Conservation (phyloP, 2,888 invertebrate genomes). For the Athalia rosae region DNA sequence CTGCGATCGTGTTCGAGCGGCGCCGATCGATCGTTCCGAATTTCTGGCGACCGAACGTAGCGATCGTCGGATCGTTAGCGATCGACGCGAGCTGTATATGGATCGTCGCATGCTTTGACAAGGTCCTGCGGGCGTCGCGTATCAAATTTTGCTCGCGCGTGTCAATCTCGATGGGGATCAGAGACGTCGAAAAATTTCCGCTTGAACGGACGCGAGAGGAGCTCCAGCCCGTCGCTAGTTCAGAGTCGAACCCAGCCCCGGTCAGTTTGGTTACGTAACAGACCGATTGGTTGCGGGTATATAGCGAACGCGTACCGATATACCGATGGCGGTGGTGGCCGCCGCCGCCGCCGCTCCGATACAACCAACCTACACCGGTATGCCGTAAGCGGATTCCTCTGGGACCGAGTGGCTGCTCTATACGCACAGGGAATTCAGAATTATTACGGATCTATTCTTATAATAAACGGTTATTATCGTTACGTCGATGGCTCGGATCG, state of each 20-base stretch:
- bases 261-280: constrained; percentile 63
- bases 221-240: constrained; percentile 66
- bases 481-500: constrained; percentile 10
- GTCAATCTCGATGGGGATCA: neutral
- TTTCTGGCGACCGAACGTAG: neutral
- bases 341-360: constrained; percentile 55
- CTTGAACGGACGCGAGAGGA: constrained; percentile 48
- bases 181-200: constrained; percentile 28
- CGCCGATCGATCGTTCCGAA: neutral
- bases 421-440: constrained; percentile 39
- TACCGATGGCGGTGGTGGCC: too few relatives aligned
- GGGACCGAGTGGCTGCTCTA: constrained; percentile 43
- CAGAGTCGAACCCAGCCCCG: constrained; percentile 44
- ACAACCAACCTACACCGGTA: constrained; percentile 46
- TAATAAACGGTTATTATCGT: constrained; percentile 38
- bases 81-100: neutral
- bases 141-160: neutral
- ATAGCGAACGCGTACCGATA: neutral
- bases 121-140: neutral
- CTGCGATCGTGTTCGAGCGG: neutral
- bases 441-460: constrained; percentile 43
- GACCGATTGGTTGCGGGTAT: constrained; percentile 53
- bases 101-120: neutral
- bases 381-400: constrained; percentile 57
- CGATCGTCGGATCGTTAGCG: neutral